Percentiles rank a stretch among this genome's conserved stretches.
These are phyloP conservation scores for Lepidocyrtoides sp. DNA, from an alignment of 2,888 invertebrate genomes.

Conservation along the genomic window DNA sequence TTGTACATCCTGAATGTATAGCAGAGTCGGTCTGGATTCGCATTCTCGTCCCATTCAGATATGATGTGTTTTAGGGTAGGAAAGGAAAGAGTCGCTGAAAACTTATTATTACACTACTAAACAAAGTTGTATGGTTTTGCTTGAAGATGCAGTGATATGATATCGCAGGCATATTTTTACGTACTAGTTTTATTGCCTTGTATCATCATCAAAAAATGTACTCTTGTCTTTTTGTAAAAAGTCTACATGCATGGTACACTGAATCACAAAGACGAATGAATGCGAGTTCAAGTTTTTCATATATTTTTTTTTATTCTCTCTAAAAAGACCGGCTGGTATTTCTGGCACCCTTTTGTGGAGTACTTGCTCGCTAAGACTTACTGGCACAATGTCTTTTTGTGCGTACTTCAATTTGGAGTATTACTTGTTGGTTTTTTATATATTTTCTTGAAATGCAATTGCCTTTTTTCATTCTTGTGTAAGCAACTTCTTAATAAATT, in stretches of 20 bases:
- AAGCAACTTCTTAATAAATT: slow-evolving; percentile 40
- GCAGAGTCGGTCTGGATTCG: background rate
- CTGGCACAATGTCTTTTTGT: background rate
- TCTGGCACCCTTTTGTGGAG: slow-evolving; percentile 1
- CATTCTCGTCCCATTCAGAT: slow-evolving; percentile 4
- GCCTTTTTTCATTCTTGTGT: slow-evolving; percentile 38
- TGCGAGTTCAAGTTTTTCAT: slow-evolving; percentile 12
- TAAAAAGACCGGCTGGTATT: slow-evolving; percentile 23
- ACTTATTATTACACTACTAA: background rate
- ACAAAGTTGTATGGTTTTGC: background rate
- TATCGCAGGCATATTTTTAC: slow-evolving; percentile 50
- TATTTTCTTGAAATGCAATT: background rate
- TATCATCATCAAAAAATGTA: slow-evolving; percentile 52
- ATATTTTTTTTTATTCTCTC: background rate
- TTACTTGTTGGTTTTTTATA: slow-evolving; percentile 5
- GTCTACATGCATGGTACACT: slow-evolving; percentile 18
- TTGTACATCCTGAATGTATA: background rate
- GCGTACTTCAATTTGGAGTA: slow-evolving; percentile 28
- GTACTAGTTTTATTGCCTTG: slow-evolving; percentile 36
- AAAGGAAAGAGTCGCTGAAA: slow-evolving; percentile 16
- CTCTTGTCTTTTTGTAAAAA: slow-evolving; percentile 45
- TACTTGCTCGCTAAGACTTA: background rate
- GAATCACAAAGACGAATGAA: slow-evolving; percentile 23
- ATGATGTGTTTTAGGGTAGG: slow-evolving; percentile 25
- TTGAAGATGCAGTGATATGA: background rate